These are phyloP conservation scores for Autographa pulchrina DNA, from an alignment of 2,888 invertebrate genomes.

Conservation along the genomic window DNA sequence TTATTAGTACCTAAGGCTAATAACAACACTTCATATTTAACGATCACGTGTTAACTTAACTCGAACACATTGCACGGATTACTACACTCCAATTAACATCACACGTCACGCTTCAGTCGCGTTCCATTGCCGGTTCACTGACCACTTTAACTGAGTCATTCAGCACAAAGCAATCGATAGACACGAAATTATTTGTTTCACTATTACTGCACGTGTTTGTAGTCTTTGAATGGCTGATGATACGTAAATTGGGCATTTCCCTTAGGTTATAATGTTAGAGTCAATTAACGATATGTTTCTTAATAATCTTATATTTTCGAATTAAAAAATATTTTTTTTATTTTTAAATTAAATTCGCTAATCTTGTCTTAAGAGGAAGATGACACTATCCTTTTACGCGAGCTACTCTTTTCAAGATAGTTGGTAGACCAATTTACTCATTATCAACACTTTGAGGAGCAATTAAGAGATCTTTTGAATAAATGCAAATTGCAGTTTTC, in stretches of 20 bases:
- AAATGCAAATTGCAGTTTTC: too few relatives aligned
- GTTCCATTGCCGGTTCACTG: not conserved
- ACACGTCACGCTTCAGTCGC: not conserved
- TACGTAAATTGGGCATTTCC: not conserved
- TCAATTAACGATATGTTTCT: not conserved
- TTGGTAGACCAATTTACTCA: too few relatives aligned
- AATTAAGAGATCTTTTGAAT: too few relatives aligned
- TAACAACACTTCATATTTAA: not conserved
- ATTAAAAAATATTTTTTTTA: too few relatives aligned
- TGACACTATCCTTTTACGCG: too few relatives aligned
- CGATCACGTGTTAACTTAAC: not conserved
- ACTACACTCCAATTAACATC: conserved; percentile 5
- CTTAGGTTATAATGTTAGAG: too few relatives aligned
- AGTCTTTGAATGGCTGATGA: not conserved
- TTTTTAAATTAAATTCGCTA: too few relatives aligned
- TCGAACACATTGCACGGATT: not conserved
- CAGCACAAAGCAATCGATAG: not conserved
- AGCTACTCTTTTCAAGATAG: too few relatives aligned
- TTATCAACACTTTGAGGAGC: too few relatives aligned
- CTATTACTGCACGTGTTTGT: not conserved
- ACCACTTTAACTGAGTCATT: not conserved
- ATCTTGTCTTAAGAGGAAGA: too few relatives aligned
- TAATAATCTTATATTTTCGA: too few relatives aligned
- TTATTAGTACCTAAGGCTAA: not conserved
- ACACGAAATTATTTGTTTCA: not conserved